Evolutionary conservation across 2,113 vertebrate species (phyloP).

Genomic region (Daboia siamensis): DNA sequence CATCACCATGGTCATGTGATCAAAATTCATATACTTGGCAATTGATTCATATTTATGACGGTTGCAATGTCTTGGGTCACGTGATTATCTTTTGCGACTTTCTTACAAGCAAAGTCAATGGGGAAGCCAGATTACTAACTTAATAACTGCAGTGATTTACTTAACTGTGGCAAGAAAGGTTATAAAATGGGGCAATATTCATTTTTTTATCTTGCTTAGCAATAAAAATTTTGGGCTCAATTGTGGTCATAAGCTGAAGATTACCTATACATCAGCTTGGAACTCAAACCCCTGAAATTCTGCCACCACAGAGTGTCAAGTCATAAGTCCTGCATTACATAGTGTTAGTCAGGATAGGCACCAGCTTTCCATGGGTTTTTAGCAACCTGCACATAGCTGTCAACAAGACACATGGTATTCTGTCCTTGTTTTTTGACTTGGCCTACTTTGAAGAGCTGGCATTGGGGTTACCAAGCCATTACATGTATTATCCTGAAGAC

Average conservation of each 20-base stretch:
- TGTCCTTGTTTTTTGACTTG: background rate
- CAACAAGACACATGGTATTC: background rate
- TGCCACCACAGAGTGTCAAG: background rate
- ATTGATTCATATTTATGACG: background rate
- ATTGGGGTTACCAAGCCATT: background rate
- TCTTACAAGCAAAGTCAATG: background rate
- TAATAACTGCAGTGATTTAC: background rate
- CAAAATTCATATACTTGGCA: background rate
- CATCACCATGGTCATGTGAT: background rate
- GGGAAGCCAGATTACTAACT: background rate
- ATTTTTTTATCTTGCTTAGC: background rate
- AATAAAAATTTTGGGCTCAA: background rate
- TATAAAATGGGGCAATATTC: background rate
- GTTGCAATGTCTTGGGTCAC: background rate
- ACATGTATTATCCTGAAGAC: background rate
- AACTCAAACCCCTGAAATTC: background rate
- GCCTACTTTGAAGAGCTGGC: background rate
- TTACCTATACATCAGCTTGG: background rate
- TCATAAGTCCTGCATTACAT: background rate
- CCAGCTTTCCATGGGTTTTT: background rate
- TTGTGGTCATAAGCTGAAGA: background rate
- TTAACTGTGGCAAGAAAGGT: background rate
- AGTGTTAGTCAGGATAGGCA: background rate
- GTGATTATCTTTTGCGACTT: background rate
- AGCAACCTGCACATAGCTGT: background rate